Percentiles rank a stretch among this genome's conserved stretches.
Evolutionary conservation across 2,113 vertebrate genomes (phyloP).

Genomic region (Nesogale talazaci): DNA sequence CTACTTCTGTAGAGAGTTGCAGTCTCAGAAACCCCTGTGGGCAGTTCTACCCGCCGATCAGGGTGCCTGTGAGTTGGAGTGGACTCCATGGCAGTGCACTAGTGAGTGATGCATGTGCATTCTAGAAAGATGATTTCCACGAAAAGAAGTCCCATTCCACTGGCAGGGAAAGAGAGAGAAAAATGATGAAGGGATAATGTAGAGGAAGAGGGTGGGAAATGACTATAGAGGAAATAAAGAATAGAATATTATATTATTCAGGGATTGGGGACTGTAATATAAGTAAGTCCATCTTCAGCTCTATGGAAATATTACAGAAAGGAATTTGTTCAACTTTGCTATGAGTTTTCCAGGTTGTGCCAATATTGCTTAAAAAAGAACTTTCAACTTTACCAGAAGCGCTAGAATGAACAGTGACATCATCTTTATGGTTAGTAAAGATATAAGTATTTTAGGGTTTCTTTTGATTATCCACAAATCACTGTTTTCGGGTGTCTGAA

Average conservation of each 20-base stretch:
- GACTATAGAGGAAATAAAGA: background rate
- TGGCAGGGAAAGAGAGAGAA: background rate
- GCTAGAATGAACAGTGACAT: background rate
- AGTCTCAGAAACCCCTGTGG: no score
- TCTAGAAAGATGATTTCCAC: background rate
- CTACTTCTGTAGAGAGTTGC: no score
- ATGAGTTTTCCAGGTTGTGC: conserved; percentile 34
- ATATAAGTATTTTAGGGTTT: background rate
- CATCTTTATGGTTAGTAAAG: background rate
- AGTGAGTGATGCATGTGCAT: background rate
- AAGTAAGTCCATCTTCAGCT: background rate
- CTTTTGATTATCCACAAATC: background rate
- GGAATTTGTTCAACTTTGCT: background rate
- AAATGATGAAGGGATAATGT: background rate
- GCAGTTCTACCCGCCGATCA: no score
- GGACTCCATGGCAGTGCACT: no score
- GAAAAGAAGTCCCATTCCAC: background rate
- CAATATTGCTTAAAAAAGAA: conserved; percentile 12
- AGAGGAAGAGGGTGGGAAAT: background rate
- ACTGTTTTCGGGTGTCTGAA: background rate
- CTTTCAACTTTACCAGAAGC: background rate
- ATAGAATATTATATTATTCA: background rate
- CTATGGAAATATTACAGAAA: background rate
- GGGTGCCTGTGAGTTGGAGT: no score
- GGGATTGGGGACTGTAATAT: background rate